Base-by-base conservation (phyloP, 1,140 invertebrate genomes). In the Drosophila funebris region DNA sequence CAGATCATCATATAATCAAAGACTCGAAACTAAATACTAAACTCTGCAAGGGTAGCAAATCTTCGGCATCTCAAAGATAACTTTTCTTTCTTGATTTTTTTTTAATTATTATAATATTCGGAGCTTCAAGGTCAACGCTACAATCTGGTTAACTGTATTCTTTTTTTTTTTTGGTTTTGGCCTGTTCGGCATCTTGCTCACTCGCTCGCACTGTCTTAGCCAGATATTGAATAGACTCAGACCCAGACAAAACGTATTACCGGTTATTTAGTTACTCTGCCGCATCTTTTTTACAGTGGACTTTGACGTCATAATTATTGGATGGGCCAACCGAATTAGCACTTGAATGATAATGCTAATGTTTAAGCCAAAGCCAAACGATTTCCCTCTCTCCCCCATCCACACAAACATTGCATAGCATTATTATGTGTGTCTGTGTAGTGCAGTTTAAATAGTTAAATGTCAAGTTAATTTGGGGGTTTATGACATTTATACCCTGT, bases 301-400 rank as follows among this genome's bases (percentile, higher is more conserved):
- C 29, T 50, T 48, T 61, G 44, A 39, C 31, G 43, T 46, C 29
- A 24, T 33, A 22, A 46, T 9, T n/a, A 9, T 44, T 44, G 16
- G 16, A 20, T 14, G 20, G 9, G 20, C 18, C 8, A 27, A 13
- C 13, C 11, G 37, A 61, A 61, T 61, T 61, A 61, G 20, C 44
- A 48, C 43, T 29, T 27, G n/a, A 39, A 39, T 39, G 44, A 18
- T 61, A 61, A 61, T 50, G 44, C 20, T 13, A 37, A 48, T 37
- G 13, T 50, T 22, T 27, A 33, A 11, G 9, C 6, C 16, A 8
- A 48, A 48, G n/a, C 14, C 11, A 20, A 1, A n/a, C 2, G 9
- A 44, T 3, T 11, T 18, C 4, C 37, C 13, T 16, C 4, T 14
- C 24, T 20, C 6, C 6, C 44, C 13, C 16, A 27, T 52, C 27